A percentile compares a stretch with the other conserved stretches of the same genome.
Evolutionary conservation across 2,113 vertebrate genomes (phyloP).

Genomic region (Charina bottae): DNA sequence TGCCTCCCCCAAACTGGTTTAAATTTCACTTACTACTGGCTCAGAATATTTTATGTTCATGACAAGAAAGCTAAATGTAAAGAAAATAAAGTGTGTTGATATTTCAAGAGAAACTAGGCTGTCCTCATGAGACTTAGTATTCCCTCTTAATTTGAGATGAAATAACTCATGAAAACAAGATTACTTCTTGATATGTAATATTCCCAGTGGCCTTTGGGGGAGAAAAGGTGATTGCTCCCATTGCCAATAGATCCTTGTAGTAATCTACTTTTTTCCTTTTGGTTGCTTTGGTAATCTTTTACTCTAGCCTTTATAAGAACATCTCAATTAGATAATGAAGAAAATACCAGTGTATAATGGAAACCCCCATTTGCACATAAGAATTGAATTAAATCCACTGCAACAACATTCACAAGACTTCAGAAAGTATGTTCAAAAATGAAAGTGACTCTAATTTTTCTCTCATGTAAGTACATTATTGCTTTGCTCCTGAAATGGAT

Average conservation of each 20-base stretch:
- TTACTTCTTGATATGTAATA: not conserved
- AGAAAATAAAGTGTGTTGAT: not conserved
- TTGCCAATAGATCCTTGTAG: not conserved
- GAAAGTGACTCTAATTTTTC: conserved; percentile 22
- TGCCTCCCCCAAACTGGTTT: not conserved
- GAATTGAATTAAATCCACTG: conserved; percentile 55
- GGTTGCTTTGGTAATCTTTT: conserved; percentile 9
- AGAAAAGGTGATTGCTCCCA: not conserved
- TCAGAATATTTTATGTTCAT: not conserved
- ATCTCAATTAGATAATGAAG: not conserved
- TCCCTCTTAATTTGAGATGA: not conserved
- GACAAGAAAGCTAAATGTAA: not conserved
- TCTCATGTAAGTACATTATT: conserved; percentile 47
- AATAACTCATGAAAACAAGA: not conserved
- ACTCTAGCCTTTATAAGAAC: not conserved
- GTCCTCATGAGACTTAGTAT: not conserved
- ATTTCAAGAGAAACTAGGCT: not conserved
- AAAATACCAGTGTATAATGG: not conserved
- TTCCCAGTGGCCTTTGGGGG: too few species aligned
- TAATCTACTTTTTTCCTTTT: not conserved
- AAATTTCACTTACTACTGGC: not conserved
- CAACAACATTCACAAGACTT: conserved; percentile 41
- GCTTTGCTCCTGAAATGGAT: not conserved
- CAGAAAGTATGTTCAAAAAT: conserved; percentile 40
- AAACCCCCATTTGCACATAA: conserved; percentile 18